Conservation (phyloP, 2,888 invertebrate species). For the Philaethria dido region DNA sequence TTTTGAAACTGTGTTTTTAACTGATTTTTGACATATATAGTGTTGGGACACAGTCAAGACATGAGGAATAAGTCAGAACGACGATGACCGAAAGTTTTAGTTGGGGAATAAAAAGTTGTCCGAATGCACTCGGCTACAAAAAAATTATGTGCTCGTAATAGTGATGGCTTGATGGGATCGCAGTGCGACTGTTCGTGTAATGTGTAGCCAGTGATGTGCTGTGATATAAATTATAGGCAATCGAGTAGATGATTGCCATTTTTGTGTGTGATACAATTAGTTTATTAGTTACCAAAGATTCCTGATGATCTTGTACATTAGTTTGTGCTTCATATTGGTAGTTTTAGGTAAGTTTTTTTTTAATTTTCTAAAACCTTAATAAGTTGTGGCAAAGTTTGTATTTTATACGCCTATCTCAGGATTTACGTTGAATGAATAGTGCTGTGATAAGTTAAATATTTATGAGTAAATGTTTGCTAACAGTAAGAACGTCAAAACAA, state of each 20-base stretch:
- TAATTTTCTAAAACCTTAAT: not conserved
- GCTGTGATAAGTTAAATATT: conserved; percentile 30
- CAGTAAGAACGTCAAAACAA: conserved; percentile 17
- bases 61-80: conserved; percentile 52
- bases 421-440: conserved; percentile 19
- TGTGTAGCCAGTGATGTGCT: conserved; percentile 81
- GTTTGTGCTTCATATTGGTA: conserved; percentile 83
- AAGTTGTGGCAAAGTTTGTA: not conserved
- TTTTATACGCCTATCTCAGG: not conserved
- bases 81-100: conserved; percentile 80
- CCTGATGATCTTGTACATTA: conserved; percentile 84
- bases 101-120: conserved; percentile 74
- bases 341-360: conserved; percentile 76
- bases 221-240: conserved; percentile 80
- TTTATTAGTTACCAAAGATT: conserved; percentile 84
- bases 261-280: conserved; percentile 78
- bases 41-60: conserved; percentile 67
- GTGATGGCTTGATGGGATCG: conserved; percentile 82
- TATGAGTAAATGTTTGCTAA: conserved; percentile 14
- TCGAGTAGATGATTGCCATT: conserved; percentile 80
- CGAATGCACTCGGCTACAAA: conserved; percentile 76
- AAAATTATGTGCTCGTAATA: conserved; percentile 72
- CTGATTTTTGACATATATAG: conserved; percentile 52
- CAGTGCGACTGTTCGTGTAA: conserved; percentile 76
- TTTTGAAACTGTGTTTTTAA: conserved; percentile 52